phyloP scores from a whole-genome alignment of 35 echinoderm and acorn worm genomes.

The Anneissia japonica region DNA sequence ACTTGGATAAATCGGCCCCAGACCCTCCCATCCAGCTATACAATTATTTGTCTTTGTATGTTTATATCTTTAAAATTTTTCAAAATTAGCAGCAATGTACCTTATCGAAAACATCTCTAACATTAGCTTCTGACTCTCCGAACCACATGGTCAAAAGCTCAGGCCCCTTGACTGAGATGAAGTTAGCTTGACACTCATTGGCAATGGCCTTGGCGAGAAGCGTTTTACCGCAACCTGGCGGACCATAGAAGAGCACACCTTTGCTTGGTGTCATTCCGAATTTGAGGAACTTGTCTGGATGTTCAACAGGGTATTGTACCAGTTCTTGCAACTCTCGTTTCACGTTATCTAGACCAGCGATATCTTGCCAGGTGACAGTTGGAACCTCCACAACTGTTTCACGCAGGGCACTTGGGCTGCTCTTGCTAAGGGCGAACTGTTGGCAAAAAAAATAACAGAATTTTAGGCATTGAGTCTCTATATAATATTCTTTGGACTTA shows the following conservation, averaged over 20 bases:
- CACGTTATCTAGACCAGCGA: conserved; percentile 73
- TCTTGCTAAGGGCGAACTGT: conserved; percentile 94
- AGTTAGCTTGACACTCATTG: conserved; percentile 97
- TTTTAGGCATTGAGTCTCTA: too few relatives aligned
- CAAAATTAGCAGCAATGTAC: too few relatives aligned
- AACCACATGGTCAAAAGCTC: conserved; percentile 99
- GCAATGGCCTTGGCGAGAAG: conserved; percentile 85
- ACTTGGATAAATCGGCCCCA: too few relatives aligned
- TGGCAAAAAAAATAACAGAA: too few relatives aligned
- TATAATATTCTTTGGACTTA: too few relatives aligned
- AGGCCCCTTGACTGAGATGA: conserved; percentile 97
- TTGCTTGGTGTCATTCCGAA: conserved; percentile 98
- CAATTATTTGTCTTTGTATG: too few relatives aligned
- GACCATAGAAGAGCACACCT: conserved; percentile 94
- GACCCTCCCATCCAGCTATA: too few relatives aligned
- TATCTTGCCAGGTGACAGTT: conserved; percentile 76
- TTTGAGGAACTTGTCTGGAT: conserved; percentile 99
- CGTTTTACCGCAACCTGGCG: conserved; percentile 89
- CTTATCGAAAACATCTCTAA: conserved; percentile 99
- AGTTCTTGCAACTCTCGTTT: conserved; percentile 88
- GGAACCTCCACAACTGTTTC: conserved; percentile 97
- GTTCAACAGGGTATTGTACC: conserved; percentile 98
- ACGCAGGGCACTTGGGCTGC: conserved; percentile 94
- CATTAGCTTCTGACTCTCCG: conserved; percentile 98
- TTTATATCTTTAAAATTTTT: too few relatives aligned